Percentiles rank a stretch among this genome's conserved stretches.
Evolutionary conservation across 2,888 invertebrate genomes (phyloP).

Genomic region (Brenthis hecate): DNA sequence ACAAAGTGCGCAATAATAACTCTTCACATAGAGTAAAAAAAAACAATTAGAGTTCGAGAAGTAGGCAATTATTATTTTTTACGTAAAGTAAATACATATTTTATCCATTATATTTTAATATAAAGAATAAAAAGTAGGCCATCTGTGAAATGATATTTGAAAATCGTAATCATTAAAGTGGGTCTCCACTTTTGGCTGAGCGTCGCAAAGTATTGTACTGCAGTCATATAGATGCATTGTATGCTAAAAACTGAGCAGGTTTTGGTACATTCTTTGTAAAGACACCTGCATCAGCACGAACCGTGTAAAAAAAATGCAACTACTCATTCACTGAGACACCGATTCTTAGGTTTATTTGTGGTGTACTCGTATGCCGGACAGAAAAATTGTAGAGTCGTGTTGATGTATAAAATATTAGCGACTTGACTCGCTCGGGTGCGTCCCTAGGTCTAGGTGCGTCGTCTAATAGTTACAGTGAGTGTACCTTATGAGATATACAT

Average conservation of each 20-base stretch:
- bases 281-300: constrained; percentile 76
- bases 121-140: constrained; percentile 6
- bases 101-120: not conserved
- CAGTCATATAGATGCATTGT: constrained; percentile 26
- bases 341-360: constrained; percentile 52
- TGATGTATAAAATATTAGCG: constrained; percentile 2
- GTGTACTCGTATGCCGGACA: constrained; percentile 47
- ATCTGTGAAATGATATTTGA: not conserved
- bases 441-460: too few species aligned
- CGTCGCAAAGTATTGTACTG: constrained; percentile 13
- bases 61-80: too few species aligned
- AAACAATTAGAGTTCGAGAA: too few species aligned
- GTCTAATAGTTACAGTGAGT: too few species aligned
- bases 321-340: constrained; percentile 52
- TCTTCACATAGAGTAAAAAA: too few species aligned
- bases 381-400: constrained; percentile 43
- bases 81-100: not conserved
- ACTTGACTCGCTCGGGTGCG: too few species aligned
- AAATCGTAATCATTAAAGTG: constrained; percentile 21
- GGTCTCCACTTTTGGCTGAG: constrained; percentile 29
- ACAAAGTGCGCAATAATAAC: too few species aligned
- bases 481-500: too few species aligned
- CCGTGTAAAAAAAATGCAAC: constrained; percentile 61
- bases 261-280: constrained; percentile 46
- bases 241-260: constrained; percentile 42